Conservation (phyloP, 64 coral and sea anemone genomes). For the Pocillopora verrucosa region DNA sequence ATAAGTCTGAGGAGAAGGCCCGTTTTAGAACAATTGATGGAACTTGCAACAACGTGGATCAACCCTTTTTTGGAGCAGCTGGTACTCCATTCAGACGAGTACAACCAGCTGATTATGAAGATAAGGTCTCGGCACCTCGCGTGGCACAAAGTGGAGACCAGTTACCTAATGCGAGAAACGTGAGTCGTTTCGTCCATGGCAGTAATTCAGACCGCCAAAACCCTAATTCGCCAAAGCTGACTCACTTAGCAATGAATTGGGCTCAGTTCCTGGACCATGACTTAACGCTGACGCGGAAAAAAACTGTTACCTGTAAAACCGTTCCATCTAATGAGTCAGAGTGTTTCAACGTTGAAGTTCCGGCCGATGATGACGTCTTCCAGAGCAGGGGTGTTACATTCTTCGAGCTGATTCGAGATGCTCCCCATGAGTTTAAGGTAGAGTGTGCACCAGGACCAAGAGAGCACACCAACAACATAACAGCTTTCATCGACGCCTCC, state of each 20-base stretch:
- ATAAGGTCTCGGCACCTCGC: slow-evolving; percentile 3
- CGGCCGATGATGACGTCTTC: slow-evolving; percentile 26
- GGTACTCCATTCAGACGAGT: neutral
- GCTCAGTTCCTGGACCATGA: slow-evolving; percentile 51
- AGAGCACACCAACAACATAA: slow-evolving; percentile 29
- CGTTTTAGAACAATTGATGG: slow-evolving; percentile 25
- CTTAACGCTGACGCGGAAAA: neutral
- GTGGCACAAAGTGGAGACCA: neutral
- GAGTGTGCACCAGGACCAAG: neutral
- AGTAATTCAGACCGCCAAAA: neutral
- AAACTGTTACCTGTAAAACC: neutral
- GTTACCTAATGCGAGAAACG: slow-evolving; percentile 16
- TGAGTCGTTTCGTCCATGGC: slow-evolving; percentile 2
- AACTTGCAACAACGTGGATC: neutral
- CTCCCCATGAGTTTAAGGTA: neutral
- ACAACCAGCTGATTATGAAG: neutral
- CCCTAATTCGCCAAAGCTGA: neutral
- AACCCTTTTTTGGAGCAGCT: neutral
- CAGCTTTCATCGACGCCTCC: slow-evolving; percentile 46
- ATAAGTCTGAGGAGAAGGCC: neutral
- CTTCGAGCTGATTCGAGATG: slow-evolving; percentile 46
- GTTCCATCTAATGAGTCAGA: neutral
- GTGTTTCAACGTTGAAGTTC: slow-evolving; percentile 54
- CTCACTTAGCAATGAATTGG: slow-evolving; percentile 37
- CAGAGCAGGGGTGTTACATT: neutral